Evolutionary conservation across 2,113 vertebrate genomes (phyloP).

Genomic region (Stegostoma tigrinum): DNA sequence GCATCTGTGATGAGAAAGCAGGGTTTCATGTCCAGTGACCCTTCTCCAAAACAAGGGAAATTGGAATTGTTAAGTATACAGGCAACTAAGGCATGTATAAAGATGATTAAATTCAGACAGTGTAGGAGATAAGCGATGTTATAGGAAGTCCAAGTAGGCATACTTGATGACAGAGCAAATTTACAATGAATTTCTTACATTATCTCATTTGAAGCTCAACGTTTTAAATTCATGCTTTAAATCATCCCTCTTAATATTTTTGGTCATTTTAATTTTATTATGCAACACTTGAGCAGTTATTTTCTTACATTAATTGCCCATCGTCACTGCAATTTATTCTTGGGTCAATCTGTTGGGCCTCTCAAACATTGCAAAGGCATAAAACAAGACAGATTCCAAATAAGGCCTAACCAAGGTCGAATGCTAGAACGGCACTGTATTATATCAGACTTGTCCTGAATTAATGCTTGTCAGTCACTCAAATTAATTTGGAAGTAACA

Average conservation of each 20-base stretch:
- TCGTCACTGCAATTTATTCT: background rate
- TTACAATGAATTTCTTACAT: background rate
- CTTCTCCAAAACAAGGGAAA: too few relatives aligned
- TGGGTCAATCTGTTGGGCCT: background rate
- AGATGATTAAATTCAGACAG: background rate
- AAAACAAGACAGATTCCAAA: background rate
- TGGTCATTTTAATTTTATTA: background rate
- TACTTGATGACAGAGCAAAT: background rate
- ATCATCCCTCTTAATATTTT: background rate
- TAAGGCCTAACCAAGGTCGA: background rate
- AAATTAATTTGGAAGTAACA: background rate
- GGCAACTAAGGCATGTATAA: background rate
- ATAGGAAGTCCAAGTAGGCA: background rate
- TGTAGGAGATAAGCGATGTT: background rate
- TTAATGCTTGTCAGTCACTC: background rate
- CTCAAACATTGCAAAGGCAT: background rate
- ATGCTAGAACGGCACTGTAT: background rate
- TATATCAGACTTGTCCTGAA: background rate
- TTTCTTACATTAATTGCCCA: background rate
- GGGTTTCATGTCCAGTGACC: too few relatives aligned
- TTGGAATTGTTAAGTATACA: background rate
- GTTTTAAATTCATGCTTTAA: background rate
- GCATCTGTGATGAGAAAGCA: too few relatives aligned
- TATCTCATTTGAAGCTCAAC: background rate
- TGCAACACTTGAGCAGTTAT: background rate